Evolutionary conservation across 2,113 vertebrate species (phyloP), one percentile per base, ranked within the genome.

Genomic region (Toxotes chatareus): DNA sequence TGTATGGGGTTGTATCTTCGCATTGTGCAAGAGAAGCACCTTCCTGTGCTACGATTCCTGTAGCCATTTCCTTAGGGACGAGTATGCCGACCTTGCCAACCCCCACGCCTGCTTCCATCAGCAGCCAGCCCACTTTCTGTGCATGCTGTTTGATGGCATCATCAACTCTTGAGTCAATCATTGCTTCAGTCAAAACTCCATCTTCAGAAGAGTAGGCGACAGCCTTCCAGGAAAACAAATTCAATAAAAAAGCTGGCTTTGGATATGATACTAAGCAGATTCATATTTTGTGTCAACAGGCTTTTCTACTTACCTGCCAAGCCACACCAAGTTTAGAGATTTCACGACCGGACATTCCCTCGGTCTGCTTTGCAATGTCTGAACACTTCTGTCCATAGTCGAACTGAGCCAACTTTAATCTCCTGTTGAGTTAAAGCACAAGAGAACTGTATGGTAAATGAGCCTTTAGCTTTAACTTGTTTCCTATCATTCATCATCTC

Each of bases 321-420:
- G 96, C 96, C 40, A 97, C 96, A 0, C 96, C 97, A 0, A 97
- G 95, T 86, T 98, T 97, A 1, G 96, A 96, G 67, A 98, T 97
- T 95, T 97, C 97, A 44, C 96, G 86, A 16, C 97, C 96, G 0
- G 97, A 98, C 96, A 97, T 98, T 89, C 97, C 96, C 34, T 95
- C 96, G 0, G 95, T 94, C 64, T 95, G 36, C 72, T 62, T 86
- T 4, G 97, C 97, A 0, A 97, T 95, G 83, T 98, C 96, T 0
- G 96, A 97, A 82, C 97, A 97, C 86, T 97, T 97, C 49, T 90
- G 84, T 36, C 96, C 95, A 0, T 97, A 97, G 88, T 98, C 96
- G 84, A 97, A 97, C 93, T 97, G 96, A 59, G 96, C 94, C 83
- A 98, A 73, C 87, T 97, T 98, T 94, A 97, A 72, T 66, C 97